Evolutionary conservation across 2,797 vertebrate genomes (phyloP), one percentile per base, ranked within the genome.

Genomic region (Poecile montanus): DNA sequence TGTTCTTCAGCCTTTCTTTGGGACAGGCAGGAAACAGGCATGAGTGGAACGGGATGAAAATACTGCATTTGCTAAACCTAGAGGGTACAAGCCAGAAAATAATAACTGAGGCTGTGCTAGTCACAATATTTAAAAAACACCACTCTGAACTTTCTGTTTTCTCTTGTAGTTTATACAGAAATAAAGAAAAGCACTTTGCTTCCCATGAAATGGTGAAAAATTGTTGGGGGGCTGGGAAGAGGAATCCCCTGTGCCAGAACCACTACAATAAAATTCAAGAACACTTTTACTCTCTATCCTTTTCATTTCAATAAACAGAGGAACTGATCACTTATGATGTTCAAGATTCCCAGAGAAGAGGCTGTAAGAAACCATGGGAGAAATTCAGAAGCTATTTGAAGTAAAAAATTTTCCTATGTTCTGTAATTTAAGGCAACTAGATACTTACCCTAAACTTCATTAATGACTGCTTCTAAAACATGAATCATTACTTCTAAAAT

Each of bases 211-310:
- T 20, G 27, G 51, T 48, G 13, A 66, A 65, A 38, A 79, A 58
- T 7, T 23, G 1, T 3, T 26, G 32, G 2, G 7, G 7, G 8
- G 8, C 5, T 7, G 2, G 3, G 3, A 61, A 17, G 8, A 16
- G 2, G 6, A 72, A 73, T 10, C 6, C 17, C 16, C 11, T 13
- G 7, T 18, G 18, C 30, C 47, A 91, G 38, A 68, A 58, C 1
- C 20, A 54, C 30, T 40, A 13, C 5, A 61, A 16, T 32, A 48
- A 61, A 74, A 66, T 3, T 72, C 21, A 75, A 68, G 61, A 86
- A 19, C 10, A 42, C 5, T 78, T 84, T 32, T 42, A 20, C 5
- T 70, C 25, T 18, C 1, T 45, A 73, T 25, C 2, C 2, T 47
- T 89, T 85, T 56, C 3, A 16, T 66, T 50, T 84, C 32, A 76